These are phyloP conservation scores for Irena cyanogastra DNA, from an alignment of 2,113 vertebrate species.

Conservation along the genomic window DNA sequence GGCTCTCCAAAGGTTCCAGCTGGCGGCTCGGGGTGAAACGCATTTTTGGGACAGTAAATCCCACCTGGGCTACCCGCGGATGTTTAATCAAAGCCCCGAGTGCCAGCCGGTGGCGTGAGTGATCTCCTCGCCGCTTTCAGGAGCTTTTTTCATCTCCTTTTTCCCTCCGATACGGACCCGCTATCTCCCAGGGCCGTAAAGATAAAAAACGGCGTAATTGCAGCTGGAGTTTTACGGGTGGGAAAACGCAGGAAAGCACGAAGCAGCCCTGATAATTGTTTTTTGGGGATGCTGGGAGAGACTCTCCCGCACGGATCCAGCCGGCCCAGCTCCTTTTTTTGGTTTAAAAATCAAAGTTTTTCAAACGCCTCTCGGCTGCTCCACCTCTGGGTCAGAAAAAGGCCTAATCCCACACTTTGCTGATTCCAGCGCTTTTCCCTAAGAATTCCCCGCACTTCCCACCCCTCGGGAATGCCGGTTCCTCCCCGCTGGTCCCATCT, in stretches of 20 bases:
- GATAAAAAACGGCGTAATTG: constrained; percentile 48
- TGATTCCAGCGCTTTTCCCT: rapidly evolving
- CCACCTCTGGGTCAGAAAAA: background rate
- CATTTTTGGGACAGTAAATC: background rate
- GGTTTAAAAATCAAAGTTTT: background rate
- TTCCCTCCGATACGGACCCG: constrained; percentile 8
- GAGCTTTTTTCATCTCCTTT: constrained; percentile 26
- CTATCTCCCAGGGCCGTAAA: constrained; percentile 28
- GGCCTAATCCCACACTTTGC: background rate
- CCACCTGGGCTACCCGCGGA: background rate
- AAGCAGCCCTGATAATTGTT: background rate
- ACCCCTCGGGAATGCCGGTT: rapidly evolving
- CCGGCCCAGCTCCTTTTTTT: rapidly evolving
- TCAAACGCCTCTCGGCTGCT: background rate
- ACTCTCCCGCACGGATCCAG: background rate
- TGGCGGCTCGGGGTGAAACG: rapidly evolving
- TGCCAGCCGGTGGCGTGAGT: background rate
- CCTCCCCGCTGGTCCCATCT: rapidly evolving
- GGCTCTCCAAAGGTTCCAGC: background rate
- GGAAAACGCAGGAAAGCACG: background rate
- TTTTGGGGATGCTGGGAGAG: background rate
- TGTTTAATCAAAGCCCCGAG: background rate
- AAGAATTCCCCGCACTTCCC: rapidly evolving
- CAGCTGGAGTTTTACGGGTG: background rate
- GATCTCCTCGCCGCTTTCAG: background rate